Evolutionary conservation across 2,888 invertebrate genomes (phyloP).

Genomic region (Lamellibrachia columna): DNA sequence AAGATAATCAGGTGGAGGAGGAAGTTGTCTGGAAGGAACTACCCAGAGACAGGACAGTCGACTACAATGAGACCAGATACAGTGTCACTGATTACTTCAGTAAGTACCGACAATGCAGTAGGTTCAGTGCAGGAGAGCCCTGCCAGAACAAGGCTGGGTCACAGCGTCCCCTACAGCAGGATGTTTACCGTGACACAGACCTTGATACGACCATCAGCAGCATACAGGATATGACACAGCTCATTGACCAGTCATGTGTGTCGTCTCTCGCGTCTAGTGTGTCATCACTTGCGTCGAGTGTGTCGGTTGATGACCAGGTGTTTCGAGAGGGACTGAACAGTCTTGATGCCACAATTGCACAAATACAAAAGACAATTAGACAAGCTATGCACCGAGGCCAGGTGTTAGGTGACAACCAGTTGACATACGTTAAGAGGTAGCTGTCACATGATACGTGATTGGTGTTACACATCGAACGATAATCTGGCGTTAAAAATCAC

Average conservation of each 20-base stretch:
- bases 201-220: background rate
- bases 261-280: background rate
- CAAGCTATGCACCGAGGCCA: constrained; percentile 9
- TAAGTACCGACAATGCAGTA: constrained; percentile 8
- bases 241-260: background rate
- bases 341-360: background rate
- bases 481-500: background rate
- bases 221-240: background rate
- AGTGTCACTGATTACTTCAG: constrained; percentile 9
- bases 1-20: background rate
- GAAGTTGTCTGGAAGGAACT: background rate
- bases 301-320: background rate
- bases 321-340: background rate
- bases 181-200: background rate
- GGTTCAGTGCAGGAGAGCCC: background rate
- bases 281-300: background rate
- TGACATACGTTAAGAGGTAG: background rate
- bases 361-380: background rate
- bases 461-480: background rate
- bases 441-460: background rate
- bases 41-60: background rate
- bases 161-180: background rate
- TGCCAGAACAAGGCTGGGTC: background rate
- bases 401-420: background rate
- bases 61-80: background rate